These are phyloP conservation scores for Anarsia innoxiella DNA, from an alignment of 2,888 invertebrate species.

Conservation along the genomic window DNA sequence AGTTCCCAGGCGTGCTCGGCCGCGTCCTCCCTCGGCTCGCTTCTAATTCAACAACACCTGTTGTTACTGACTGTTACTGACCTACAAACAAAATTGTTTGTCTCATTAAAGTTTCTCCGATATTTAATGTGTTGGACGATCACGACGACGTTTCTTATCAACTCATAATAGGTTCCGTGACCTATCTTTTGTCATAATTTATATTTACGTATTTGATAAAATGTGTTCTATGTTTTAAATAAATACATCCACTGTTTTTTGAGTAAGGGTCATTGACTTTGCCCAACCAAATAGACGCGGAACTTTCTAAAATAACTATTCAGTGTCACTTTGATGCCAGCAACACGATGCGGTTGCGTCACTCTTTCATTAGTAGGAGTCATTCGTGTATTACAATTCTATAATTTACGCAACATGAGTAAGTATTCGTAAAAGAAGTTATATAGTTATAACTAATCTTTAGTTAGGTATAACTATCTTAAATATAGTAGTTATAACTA, in stretches of 20 bases:
- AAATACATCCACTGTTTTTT: too few relatives aligned
- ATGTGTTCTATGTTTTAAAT: conserved; percentile 4
- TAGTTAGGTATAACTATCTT: too few relatives aligned
- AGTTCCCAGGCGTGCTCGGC: conserved; percentile 38
- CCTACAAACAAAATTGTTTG: conserved; percentile 53
- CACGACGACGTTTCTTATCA: conserved; percentile 30
- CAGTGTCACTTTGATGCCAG: conserved; percentile 63
- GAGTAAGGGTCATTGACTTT: conserved; percentile 52
- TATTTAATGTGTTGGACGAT: conserved; percentile 26
- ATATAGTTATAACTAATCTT: too few relatives aligned
- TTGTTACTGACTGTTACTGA: conserved; percentile 43
- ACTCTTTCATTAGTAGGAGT: conserved; percentile 36
- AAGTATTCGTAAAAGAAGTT: too few relatives aligned
- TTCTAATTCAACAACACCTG: conserved; percentile 31
- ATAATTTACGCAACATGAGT: too few relatives aligned
- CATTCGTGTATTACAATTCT: conserved; percentile 24
- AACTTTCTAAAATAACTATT: conserved; percentile 71
- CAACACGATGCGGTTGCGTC: conserved; percentile 52
- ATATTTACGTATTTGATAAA: conserved; percentile 2
- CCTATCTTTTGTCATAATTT: conserved; percentile 7
- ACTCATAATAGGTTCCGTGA: conserved; percentile 21
- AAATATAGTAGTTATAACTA: too few relatives aligned
- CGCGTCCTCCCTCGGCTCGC: conserved; percentile 18
- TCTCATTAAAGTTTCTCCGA: conserved; percentile 31
- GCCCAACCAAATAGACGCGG: conserved; percentile 40